Base-by-base conservation (phyloP, 92 coral and sea anemone species). In the Bergia sp. region DNA sequence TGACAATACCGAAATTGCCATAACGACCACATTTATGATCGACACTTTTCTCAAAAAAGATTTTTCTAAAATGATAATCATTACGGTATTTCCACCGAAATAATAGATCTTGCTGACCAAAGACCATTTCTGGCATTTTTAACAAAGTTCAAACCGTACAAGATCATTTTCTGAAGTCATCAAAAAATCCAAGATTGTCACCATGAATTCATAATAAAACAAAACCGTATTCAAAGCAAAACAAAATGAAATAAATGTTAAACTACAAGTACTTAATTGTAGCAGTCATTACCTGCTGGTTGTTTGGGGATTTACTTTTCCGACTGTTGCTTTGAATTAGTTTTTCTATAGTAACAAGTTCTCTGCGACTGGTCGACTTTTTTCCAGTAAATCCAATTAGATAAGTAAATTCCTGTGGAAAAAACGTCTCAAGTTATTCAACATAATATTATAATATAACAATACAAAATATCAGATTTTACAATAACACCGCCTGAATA, bases 271-370 rank as follows among this genome's bases (percentile, higher is more conserved):
- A 79, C 3, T 49, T 1, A 79, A 55, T 5, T 79, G 18, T 64
- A 18, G 36, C 53, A 40, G 78, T 83, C 23, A 15, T 45, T 71
- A 69, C 87, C 87, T 84, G 87, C 87, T 84, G 87, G 29, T 71
- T 43, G 29, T 44, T 71, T 12, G 36, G 79, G 13, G 75, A 13
- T 40, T 83, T 23, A 36, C 10, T 15, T 83, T 42, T 83, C 77
- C 21, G 87, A 12, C 1, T 29, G 10, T 9, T 36, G 69, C 78
- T 45, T 67, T 43, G 87, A 69, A 44, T 2, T 36, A 83, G 4
- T 29, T 18, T 84, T 40, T 84, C 77, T 16, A 84, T 23, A 84
- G 87, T 84, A 29, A 72, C 87, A 71, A 16, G n/a, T 21, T 74
- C 61, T 37, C 44, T 45, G 36, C 36, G 41, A 16, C n/a, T 47